Evolutionary conservation across 2,888 invertebrate species (phyloP).

Genomic region (Gryllus longicercus): DNA sequence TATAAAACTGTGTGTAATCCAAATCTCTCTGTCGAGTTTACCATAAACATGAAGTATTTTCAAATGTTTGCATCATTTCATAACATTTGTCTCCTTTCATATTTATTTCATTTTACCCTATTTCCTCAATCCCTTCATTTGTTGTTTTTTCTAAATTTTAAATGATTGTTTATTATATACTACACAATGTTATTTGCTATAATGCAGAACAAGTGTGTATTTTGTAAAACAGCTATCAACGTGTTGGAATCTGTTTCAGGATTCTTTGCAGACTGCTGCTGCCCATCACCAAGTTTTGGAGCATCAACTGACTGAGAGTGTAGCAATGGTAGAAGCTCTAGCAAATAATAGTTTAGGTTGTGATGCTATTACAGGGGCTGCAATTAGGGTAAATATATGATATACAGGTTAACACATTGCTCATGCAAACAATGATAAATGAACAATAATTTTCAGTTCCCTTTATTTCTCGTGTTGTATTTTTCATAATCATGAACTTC

Average conservation of each 20-base stretch:
- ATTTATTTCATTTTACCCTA: too few relatives aligned
- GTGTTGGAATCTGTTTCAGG: slow-evolving; percentile 45
- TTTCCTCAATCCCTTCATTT: too few relatives aligned
- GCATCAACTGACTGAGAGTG: slow-evolving; percentile 55
- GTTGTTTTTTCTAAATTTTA: too few relatives aligned
- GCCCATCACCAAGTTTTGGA: slow-evolving; percentile 56
- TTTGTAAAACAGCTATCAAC: too few relatives aligned
- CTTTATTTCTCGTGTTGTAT: not conserved
- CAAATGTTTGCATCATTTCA: too few relatives aligned
- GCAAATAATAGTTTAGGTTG: slow-evolving; percentile 48
- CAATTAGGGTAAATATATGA: slow-evolving; percentile 40
- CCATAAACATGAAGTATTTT: too few relatives aligned
- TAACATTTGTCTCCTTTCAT: too few relatives aligned
- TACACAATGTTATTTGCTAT: too few relatives aligned
- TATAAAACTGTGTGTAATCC: too few relatives aligned
- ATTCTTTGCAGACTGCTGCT: slow-evolving; percentile 56
- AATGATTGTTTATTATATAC: too few relatives aligned
- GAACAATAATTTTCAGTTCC: slow-evolving; percentile 19
- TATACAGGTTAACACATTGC: not conserved
- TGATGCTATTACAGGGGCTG: slow-evolving; percentile 39
- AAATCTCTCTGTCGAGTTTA: too few relatives aligned
- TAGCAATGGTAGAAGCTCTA: slow-evolving; percentile 51
- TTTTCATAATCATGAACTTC: slow-evolving; percentile 22
- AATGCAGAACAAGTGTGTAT: too few relatives aligned
- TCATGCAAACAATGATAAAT: not conserved